Evolutionary conservation across 2,113 vertebrate species (phyloP), one percentile per base, ranked within the genome.

Genomic region (Oxygymnocypris stewartii): DNA sequence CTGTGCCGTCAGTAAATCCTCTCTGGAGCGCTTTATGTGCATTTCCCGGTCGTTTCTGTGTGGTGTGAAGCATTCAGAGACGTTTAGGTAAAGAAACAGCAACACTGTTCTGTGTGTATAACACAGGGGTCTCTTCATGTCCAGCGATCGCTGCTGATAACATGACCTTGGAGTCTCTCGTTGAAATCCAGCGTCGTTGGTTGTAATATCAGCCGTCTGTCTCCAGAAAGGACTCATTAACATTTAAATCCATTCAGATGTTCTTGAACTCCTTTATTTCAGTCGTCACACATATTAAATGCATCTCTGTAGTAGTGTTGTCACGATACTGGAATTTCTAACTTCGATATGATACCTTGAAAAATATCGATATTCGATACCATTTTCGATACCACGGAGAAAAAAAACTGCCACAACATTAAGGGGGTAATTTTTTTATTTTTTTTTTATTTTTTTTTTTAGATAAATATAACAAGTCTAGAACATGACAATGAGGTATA

Each of bases 221-320:
- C 89, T 93, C 88, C 75, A 90, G 92, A 91, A 92, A 92, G 89
- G 91, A 93, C 92, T 84, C 90, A 93, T 94, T 90, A 84, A 57
- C 73, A 28, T 91, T 90, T 79, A 91, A 90, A 93, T 93, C 93
- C 4, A 73, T 73, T 71, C 37, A 23, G 37, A 73, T 23, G 90
- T 79, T 79, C 74, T 82, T 79, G 87, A 87, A 88, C 88, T 90
- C 78, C 91, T 92, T 92, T 78, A 11, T 78, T 35, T 18, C 4
- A 78, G 16, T 37, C 20, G 8, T 78, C 49, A 78, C 49, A 35
- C 49, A 35, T 37, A 37, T 37, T 40, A 40, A 20, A 57, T 37
- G 9, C 12, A 54, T 35, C 16, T 54, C 10, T 78, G n/a, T 31
- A 28, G 6, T n/a, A n/a, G n/a, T n/a, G n/a, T n/a, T n/a, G n/a